phyloP scores from a whole-genome alignment of 1,140 invertebrate species.

The Chironomus tepperi region DNA sequence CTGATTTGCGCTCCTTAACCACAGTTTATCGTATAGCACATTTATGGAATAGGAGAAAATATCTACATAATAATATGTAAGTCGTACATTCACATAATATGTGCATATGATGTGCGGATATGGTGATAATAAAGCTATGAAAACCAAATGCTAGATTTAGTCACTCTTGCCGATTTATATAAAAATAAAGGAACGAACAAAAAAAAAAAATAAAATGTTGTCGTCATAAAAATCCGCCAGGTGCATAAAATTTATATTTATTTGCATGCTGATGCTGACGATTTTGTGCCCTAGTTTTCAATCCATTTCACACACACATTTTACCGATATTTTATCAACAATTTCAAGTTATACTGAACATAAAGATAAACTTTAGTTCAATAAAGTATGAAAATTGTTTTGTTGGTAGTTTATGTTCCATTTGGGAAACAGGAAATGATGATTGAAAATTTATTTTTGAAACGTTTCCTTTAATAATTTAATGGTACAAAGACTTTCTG shows the following conservation, averaged over 20 bases:
- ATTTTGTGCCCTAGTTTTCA: neutral
- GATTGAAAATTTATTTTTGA: no score
- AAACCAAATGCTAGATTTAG: neutral
- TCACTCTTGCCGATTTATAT: no score
- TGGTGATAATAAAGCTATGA: neutral
- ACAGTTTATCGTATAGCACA: no score
- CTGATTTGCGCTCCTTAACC: no score
- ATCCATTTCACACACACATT: conserved; percentile 1
- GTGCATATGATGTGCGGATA: neutral
- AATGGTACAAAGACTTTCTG: no score
- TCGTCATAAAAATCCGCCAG: neutral
- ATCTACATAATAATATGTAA: no score
- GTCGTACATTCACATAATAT: neutral
- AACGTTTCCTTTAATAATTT: no score
- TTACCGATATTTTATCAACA: neutral
- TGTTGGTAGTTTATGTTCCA: neutral
- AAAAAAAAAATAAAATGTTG: no score
- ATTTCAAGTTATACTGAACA: no score
- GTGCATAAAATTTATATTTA: neutral
- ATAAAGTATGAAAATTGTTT: neutral
- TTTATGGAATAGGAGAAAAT: no score
- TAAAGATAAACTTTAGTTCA: no score
- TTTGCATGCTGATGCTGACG: neutral
- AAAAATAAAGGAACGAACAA: no score
- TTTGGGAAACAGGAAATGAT: neutral